These are phyloP conservation scores for Nymphalis polychloros DNA, from an alignment of 2,888 invertebrate genomes.

Conservation along the genomic window DNA sequence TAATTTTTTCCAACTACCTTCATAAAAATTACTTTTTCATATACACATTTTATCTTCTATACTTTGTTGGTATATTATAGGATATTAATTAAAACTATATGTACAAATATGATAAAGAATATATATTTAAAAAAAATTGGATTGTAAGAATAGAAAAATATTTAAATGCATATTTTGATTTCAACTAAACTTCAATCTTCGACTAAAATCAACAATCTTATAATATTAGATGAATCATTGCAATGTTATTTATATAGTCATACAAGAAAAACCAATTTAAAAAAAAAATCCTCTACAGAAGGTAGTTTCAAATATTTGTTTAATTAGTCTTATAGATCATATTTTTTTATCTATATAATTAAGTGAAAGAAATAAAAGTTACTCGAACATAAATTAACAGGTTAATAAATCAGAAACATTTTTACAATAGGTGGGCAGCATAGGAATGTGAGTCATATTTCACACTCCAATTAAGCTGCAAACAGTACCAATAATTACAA, in stretches of 20 bases:
- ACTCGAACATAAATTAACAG: slow-evolving; percentile 40
- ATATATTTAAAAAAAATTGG: too few relatives aligned
- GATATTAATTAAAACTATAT: too few relatives aligned
- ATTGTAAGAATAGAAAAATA: too few relatives aligned
- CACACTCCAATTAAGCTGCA: slow-evolving; percentile 79
- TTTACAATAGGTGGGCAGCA: slow-evolving; percentile 67
- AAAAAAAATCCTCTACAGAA: slow-evolving; percentile 12
- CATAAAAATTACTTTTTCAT: too few relatives aligned
- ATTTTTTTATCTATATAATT: slow-evolving; percentile 15
- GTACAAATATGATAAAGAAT: too few relatives aligned
- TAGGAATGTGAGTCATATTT: slow-evolving; percentile 73
- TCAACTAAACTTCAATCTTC: too few relatives aligned
- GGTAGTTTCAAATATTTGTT: slow-evolving; percentile 23
- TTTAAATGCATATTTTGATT: too few relatives aligned
- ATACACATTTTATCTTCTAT: too few relatives aligned
- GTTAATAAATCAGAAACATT: slow-evolving; percentile 61
- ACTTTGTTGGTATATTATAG: too few relatives aligned
- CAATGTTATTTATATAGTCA: not conserved
- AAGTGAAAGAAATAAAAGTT: slow-evolving; percentile 27
- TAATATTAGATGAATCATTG: not conserved
- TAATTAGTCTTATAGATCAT: slow-evolving; percentile 10
- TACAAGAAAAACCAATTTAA: not conserved
- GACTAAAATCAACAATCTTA: not conserved
- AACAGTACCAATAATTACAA: slow-evolving; percentile 73
- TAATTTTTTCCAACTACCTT: too few relatives aligned